phyloP scores from a whole-genome alignment of 2,888 invertebrate species.

The Carpatolechia fugitivella region DNA sequence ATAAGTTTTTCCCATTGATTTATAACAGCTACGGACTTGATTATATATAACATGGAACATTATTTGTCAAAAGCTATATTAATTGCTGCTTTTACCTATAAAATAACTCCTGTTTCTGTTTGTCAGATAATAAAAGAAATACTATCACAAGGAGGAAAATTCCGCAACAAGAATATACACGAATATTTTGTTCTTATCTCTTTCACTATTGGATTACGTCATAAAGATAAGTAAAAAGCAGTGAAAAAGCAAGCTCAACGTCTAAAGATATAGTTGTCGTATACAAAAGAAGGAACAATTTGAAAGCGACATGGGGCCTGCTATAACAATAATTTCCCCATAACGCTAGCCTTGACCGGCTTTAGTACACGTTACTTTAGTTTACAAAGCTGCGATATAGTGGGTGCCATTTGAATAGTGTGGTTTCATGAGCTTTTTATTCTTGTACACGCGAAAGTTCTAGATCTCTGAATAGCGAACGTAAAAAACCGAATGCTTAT shows the following conservation, averaged over 20 bases:
- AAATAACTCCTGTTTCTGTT: too few relatives aligned
- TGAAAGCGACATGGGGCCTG: constrained; percentile 26
- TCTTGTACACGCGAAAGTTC: too few relatives aligned
- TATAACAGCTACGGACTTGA: too few relatives aligned
- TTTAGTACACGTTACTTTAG: constrained; percentile 5
- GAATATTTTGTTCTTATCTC: neutral
- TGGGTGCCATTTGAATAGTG: neutral
- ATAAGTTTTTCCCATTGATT: too few relatives aligned
- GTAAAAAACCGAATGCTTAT: too few relatives aligned
- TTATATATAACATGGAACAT: too few relatives aligned
- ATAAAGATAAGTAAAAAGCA: neutral
- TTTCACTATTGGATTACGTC: neutral
- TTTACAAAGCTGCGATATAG: neutral
- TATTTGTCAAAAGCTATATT: too few relatives aligned
- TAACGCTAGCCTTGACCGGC: constrained; percentile 24
- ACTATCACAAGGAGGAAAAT: too few relatives aligned
- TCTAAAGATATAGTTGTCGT: constrained; percentile 22
- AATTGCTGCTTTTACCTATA: too few relatives aligned
- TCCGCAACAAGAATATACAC: too few relatives aligned
- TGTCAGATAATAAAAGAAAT: too few relatives aligned
- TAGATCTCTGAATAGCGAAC: too few relatives aligned
- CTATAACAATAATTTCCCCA: constrained; percentile 20
- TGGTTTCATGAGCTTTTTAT: neutral
- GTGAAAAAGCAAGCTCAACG: neutral
- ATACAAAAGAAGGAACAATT: constrained; percentile 27